Base-by-base conservation (phyloP, 1,140 invertebrate species). In the Mycetomoellerius zeteki region DNA sequence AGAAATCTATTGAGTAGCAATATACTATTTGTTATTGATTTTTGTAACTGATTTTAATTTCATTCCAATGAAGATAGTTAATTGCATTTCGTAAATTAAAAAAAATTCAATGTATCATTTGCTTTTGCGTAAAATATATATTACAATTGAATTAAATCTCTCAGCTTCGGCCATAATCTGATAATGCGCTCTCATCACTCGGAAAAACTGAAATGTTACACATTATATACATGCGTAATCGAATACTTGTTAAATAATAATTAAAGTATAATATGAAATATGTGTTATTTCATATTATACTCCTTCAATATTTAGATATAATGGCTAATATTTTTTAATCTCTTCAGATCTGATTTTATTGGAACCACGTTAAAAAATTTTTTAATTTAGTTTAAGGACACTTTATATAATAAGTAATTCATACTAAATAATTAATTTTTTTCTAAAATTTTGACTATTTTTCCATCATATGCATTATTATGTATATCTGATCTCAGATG, bases 61-160 rank as follows among this genome's bases (percentile, higher is more conserved):
- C 30, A 10, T 10, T 50, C 10, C 8, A 43, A 6, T 72, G 14
- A 43, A 71, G 16, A 69, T 14, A 60, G 3, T 3, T 10, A 21
- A 16, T 21, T 24, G 6, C 3, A 43, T 16, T 24, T 58, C 10
- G n/a, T 75, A 56, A 75, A 62, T 27, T 37, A 56, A 81, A 54
- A 14, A 80, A 21, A 80, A 52, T 8, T 71, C 21, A 43, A 56
- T 78, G 4, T 47, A 33, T 77, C 12, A 19, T 50, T 50, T 50
- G 47, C 2, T 43, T 27, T 56, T 8, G 19, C 1, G 14, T 30
- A 2, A 16, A 60, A 75, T 84, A 56, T 87, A 65, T 52, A 52
- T 94, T 89, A 94, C 94, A 8, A 92, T 89, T 50, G 71, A 65
- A 81, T 90, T 91, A 33, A 92, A 94, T 19, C 91, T 90, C 43